These are phyloP conservation scores for Cheirogaleus medius DNA, from an alignment of 2,113 vertebrate genomes.

Conservation along the genomic window DNA sequence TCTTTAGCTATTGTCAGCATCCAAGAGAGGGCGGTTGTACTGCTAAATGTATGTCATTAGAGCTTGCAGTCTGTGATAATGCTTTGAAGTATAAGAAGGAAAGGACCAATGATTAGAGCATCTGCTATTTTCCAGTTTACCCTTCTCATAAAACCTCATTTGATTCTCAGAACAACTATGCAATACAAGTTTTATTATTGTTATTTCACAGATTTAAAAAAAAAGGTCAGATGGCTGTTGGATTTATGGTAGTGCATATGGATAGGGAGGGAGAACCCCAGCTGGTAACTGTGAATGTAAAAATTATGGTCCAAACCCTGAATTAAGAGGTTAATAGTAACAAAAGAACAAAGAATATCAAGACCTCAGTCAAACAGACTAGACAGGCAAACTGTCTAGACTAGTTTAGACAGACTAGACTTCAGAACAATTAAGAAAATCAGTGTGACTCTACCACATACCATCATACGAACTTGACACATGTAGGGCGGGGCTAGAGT, in stretches of 20 bases:
- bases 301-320: neutral
- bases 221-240: neutral
- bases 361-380: neutral
- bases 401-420: neutral
- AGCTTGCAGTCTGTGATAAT: neutral
- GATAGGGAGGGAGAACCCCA: neutral
- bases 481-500: accelerated
- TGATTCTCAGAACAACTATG: neutral
- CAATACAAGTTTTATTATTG: neutral
- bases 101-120: neutral
- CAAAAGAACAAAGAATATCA: neutral
- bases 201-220: neutral
- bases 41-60: neutral
- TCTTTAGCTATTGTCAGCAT: neutral
- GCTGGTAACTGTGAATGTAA: neutral
- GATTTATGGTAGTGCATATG: neutral
- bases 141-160: neutral
- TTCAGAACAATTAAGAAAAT: neutral
- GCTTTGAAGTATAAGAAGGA: neutral
- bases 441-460: neutral
- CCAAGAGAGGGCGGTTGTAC: neutral
- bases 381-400: too few species aligned
- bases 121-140: neutral
- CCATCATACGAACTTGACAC: neutral
- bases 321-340: neutral